Base-by-base conservation (phyloP, 2,888 invertebrate genomes). In the Cephus nigrinus region DNA sequence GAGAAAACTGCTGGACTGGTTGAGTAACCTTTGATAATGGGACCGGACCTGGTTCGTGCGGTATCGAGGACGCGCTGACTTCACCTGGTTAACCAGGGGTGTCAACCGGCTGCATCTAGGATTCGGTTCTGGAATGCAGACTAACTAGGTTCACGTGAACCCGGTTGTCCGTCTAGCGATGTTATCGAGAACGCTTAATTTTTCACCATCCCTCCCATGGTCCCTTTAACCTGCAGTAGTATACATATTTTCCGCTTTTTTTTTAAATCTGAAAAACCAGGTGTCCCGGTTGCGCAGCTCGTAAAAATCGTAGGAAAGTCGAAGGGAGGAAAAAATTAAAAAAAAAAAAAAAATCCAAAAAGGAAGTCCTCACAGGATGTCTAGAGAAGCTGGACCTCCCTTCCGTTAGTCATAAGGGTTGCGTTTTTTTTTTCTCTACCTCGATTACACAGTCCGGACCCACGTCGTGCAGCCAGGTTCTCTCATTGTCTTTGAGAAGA, bases 71-170 rank as follows among this genome's bases (percentile, higher is more conserved):
- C 69, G 32, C 71, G 40, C 69, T 15, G 33, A 68, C 75, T 72
- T 15, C 75, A 5, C 23, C 33, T 12, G 78, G 32, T 40, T 73
- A 55, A 55, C 12, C 71, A 71, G 71, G 35, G 33, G 33, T 74
- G 74, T 33, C 23, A 34, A 35, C 74, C 74, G 30, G 35, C 74
- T 74, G 74, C 76, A 74, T 74, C 73, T 75, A 80, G 75, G 40
- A 79, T 75, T 79, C 78, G 32, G 72, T 34, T 36, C 30, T 33
- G 75, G 80, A 80, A 80, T 80, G 75, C 78, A 35, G 75, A 55
- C 75, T 36, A 34, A 72, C 75, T 40, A 68, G 55, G 69, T 71
- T 76, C 71, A 71, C 75, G 55, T 55, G 55, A 55, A 55, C 55
- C 55, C 55, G 23, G 55, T 55, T 55, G 55, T 5, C 23, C 5